phyloP scores from a whole-genome alignment of 2,797 vertebrate genomes.

The Acanthornis magna region DNA sequence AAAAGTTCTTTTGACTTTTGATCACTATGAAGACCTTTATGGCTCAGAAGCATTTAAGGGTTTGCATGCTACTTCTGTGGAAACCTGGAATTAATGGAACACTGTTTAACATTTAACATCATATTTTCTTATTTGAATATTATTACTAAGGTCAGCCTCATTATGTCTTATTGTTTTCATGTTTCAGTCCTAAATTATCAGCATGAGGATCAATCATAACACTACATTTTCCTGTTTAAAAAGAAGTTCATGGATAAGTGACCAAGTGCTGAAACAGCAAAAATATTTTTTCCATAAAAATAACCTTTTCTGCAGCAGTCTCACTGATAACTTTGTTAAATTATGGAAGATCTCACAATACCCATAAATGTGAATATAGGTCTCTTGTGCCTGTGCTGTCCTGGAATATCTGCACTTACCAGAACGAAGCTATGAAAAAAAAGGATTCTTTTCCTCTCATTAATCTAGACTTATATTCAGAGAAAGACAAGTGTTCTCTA shows the following conservation, averaged over 20 bases:
- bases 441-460: not conserved
- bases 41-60: not conserved
- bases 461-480: not conserved
- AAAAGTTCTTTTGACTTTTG: not conserved
- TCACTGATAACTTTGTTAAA: not conserved
- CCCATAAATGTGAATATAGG: not conserved
- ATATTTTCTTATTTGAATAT: not conserved
- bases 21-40: not conserved
- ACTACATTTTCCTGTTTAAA: not conserved
- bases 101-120: not conserved
- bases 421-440: not conserved
- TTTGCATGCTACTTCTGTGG: not conserved
- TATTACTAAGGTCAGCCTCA: not conserved
- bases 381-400: not conserved
- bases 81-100: not conserved
- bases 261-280: not conserved
- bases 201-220: not conserved
- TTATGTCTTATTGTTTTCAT: not conserved
- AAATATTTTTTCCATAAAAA: not conserved
- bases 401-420: not conserved
- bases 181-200: not conserved
- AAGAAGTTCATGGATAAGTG: not conserved
- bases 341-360: not conserved
- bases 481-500: not conserved
- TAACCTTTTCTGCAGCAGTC: not conserved